A percentile compares a stretch with the other conserved stretches of the same genome.
Conservation (phyloP, 2,888 invertebrate genomes). For the Limenitis camilla region DNA sequence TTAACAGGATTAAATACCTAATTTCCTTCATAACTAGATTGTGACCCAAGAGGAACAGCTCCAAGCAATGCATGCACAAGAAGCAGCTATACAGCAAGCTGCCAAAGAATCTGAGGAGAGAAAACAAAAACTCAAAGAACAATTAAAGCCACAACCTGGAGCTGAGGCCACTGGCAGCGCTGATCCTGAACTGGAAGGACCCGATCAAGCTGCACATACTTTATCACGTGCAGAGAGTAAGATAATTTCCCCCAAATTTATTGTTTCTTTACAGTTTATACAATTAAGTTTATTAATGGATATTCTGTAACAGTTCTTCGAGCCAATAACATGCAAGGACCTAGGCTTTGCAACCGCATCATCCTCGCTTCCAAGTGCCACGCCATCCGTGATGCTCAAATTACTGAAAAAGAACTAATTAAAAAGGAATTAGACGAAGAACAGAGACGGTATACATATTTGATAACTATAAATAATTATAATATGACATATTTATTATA, state of each 20-base stretch:
- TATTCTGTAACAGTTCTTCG: slow-evolving; percentile 63
- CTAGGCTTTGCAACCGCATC: slow-evolving; percentile 79
- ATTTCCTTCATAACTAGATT: slow-evolving; percentile 42
- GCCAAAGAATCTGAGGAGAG: slow-evolving; percentile 74
- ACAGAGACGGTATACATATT: slow-evolving; percentile 51
- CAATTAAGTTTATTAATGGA: too few species aligned
- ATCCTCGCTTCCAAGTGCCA: slow-evolving; percentile 89
- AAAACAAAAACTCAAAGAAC: slow-evolving; percentile 67
- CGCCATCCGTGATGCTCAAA: slow-evolving; percentile 88
- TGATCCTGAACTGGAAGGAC: slow-evolving; percentile 66
- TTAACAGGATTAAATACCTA: too few species aligned
- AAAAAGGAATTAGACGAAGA: slow-evolving; percentile 74
- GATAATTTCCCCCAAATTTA: too few species aligned
- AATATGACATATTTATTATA: too few species aligned
- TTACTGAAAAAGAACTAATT: slow-evolving; percentile 78
- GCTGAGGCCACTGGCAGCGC: slow-evolving; percentile 48
- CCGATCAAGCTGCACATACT: slow-evolving; percentile 68
- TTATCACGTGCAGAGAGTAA: slow-evolving; percentile 58
- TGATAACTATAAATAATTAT: background rate
- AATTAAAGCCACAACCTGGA: slow-evolving; percentile 53
- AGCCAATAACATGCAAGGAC: slow-evolving; percentile 76
- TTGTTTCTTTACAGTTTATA: too few species aligned
- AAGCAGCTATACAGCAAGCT: slow-evolving; percentile 68
- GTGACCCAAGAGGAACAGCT: slow-evolving; percentile 51
- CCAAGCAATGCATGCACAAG: slow-evolving; percentile 65